Evolutionary conservation across 2,113 vertebrate genomes (phyloP), one percentile per base, ranked within the genome.

Genomic region (Xyliphius kryptos): DNA sequence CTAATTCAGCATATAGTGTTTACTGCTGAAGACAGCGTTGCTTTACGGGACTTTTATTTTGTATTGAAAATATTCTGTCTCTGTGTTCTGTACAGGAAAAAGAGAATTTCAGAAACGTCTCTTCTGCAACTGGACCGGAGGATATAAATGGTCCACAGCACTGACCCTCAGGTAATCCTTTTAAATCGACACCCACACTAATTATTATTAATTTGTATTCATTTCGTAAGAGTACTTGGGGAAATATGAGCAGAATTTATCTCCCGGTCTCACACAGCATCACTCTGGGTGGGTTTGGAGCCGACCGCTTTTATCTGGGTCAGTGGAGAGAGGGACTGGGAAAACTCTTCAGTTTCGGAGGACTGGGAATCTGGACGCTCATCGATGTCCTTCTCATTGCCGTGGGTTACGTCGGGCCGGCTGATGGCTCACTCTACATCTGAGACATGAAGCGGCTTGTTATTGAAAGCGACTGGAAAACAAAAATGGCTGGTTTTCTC

Each of bases 331-430:
- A 97, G 55, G 96, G 96, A 64, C 88, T 99, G 1, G 96, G 96
- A 72, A 99, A 99, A 66, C 92, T 99, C 70, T 99, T 99, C 87
- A 99, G 96, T 81, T 98, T 99, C 22, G 96, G 96, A 9, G 96
- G 96, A 44, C 84, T 99, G 77, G 96, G 95, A 22, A 95, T 99
- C 73, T 99, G 96, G 96, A 99, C 96, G 0, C 75, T 99, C 1
- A 94, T 99, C 14, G 96, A 99, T 0, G 95, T 98, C 64, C 82
- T 99, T 0, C 84, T 99, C 1, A 97, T 99, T 9, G 93, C 90
- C 0, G 93, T 97, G 2, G 95, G 96, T 68, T 99, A 98, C 1
- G 93, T 98, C 59, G 96, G 94, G 2, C 96, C 96, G 0, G 95
- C 93, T 1, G 96, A 98, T 3, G 96, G 96, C 52, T 98, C 96